A percentile compares a stretch with the other conserved stretches of the same genome.
Evolutionary conservation across 2,797 vertebrate species (phyloP).

Genomic region (Oophaga sylvatica): DNA sequence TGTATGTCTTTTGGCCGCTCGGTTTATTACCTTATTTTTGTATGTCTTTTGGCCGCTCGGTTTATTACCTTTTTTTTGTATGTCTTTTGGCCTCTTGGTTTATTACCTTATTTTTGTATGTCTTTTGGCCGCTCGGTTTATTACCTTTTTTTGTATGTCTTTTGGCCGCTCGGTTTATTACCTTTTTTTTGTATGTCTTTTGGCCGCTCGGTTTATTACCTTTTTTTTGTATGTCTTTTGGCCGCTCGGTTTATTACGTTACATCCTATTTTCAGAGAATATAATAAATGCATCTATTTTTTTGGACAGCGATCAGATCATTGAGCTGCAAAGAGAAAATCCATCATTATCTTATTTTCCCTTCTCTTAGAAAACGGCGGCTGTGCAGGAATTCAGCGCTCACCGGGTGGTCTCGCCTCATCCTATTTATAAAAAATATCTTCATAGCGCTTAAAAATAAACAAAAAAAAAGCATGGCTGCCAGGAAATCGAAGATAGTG

Average conservation of each 20-base stretch:
- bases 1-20: background rate
- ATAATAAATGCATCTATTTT: background rate
- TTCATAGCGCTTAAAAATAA: constrained; percentile 3
- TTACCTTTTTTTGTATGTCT: too few relatives aligned
- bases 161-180: too few relatives aligned
- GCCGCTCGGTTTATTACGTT: background rate
- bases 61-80: background rate
- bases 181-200: background rate
- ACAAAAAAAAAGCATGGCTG: background rate
- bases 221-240: background rate
- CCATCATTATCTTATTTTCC: background rate
- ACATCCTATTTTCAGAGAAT: background rate
- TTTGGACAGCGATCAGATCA: background rate
- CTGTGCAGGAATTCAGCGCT: background rate
- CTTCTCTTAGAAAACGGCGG: background rate
- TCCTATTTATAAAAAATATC: background rate
- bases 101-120: background rate
- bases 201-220: too few relatives aligned
- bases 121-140: too few relatives aligned
- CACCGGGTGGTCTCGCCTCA: constrained; percentile 19
- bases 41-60: background rate
- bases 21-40: background rate
- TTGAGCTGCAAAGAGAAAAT: background rate
- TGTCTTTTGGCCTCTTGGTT: too few relatives aligned
- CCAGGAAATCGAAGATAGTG: background rate